Evolutionary conservation across 2,888 invertebrate species (phyloP), one percentile per base, ranked within the genome.

Genomic region (Lasiommata megera): DNA sequence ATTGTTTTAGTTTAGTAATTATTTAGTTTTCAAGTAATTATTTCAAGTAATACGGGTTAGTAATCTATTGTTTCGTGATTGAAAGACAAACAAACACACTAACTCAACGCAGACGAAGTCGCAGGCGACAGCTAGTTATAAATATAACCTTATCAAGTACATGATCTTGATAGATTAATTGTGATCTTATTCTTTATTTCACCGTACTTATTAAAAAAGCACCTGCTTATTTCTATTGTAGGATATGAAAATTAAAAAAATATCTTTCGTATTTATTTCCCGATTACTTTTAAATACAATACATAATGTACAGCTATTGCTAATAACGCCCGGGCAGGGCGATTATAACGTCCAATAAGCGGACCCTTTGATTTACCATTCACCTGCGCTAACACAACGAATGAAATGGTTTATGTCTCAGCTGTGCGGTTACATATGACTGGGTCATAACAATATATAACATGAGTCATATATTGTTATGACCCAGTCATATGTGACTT

Each of bases 321-420:
- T 79, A 79, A 80, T 78, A 81, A 77, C 73, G 74, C 73, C 66
- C 59, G 76, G 67, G 67, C 65, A 61, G 59, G 64, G 83, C 82
- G 81, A 83, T 85, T 84, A 84, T 80, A 82, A 78, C 71, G 82
- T 81, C 83, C 81, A 84, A 86, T 88, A 86, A 84, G 77, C 75
- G 66, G 69, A 74, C 68, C 75, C 71, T 75, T 77, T 86, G 85
- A 88, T 87, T 88, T 86, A 87, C 76, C 79, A 79, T 73, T 75
- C 72, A 76, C 72, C 68, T 65, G 54, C 72, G 72, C 69, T 68
- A 76, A 79, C 73, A 73, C 56, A 50, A 44, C 54, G 69, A 77
- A 83, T 82, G 77, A 79, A 81, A 80, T 76, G 72, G 77, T 79
- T 79, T 80, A 77, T 57, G 43, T 23, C 29, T 37, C n/a, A 23